Percentiles rank a stretch among this genome's conserved stretches.
These are phyloP conservation scores for Anastatus disparis DNA, from an alignment of 1,140 invertebrate species.

Conservation along the genomic window DNA sequence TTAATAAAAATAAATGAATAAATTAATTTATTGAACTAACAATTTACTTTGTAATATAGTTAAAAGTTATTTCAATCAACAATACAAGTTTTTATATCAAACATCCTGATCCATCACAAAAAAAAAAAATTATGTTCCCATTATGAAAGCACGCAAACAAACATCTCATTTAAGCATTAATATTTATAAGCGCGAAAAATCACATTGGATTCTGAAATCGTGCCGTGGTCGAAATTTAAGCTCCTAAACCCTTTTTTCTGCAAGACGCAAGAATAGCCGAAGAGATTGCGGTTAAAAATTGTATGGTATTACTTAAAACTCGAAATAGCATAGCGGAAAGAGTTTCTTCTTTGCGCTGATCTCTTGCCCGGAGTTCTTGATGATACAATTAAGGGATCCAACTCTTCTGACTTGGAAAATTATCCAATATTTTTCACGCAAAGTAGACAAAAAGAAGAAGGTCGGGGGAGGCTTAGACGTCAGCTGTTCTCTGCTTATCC, in stretches of 20 bases:
- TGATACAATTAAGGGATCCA: conserved; percentile 66
- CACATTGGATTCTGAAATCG: conserved; percentile 2
- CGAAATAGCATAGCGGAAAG: too few relatives aligned
- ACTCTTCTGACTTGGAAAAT: conserved; percentile 65
- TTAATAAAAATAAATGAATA: too few relatives aligned
- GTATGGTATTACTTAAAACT: conserved; percentile 62
- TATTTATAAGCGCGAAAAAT: conserved; percentile 34
- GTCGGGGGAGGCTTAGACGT: conserved; percentile 51
- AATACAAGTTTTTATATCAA: too few relatives aligned
- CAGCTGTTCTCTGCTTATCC: conserved; percentile 38
- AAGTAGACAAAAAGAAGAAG: too few relatives aligned
- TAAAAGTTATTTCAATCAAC: too few relatives aligned
- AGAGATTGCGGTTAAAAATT: conserved; percentile 67
- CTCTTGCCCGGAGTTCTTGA: conserved; percentile 59
- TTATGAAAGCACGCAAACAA: conserved; percentile 12
- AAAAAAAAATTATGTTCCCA: too few relatives aligned
- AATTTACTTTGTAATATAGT: too few relatives aligned
- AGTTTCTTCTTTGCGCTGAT: too few relatives aligned
- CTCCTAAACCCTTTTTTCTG: too few relatives aligned
- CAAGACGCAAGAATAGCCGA: conserved; percentile 26
- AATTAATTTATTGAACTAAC: too few relatives aligned
- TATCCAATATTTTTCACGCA: conserved; percentile 65
- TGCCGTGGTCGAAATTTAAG: conserved; percentile 25
- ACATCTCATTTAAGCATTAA: conserved; percentile 16
- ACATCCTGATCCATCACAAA: too few relatives aligned